Conservation (phyloP, 30 jellyfish, hydroid and myxozoan genomes). For the Cassiopea andromeda region DNA sequence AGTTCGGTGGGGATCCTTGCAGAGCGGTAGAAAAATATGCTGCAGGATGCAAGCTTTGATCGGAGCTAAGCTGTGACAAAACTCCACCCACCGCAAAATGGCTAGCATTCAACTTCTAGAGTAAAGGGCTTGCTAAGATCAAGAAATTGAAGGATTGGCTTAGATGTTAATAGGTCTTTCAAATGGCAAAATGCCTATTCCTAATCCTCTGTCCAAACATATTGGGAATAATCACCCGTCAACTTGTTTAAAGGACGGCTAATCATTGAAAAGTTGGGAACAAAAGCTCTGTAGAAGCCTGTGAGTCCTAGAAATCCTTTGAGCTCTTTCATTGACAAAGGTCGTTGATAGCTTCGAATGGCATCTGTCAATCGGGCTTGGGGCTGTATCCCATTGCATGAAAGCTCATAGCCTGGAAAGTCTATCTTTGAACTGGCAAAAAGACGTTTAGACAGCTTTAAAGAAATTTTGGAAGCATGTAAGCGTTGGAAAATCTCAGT, state of each 20-base stretch:
- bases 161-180: constrained; percentile 25
- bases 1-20: constrained; percentile 20
- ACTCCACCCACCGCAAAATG: constrained; percentile 43
- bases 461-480: constrained; percentile 6
- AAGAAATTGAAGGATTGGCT: constrained; percentile 17
- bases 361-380: constrained; percentile 41
- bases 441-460: constrained; percentile 30
- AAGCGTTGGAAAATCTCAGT: neutral
- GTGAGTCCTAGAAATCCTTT: constrained; percentile 2
- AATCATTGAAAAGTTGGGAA: neutral
- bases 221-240: constrained; percentile 15
- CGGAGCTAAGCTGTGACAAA: constrained; percentile 3
- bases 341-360: constrained; percentile 18
- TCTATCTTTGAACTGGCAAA: constrained; percentile 1
- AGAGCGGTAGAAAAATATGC: constrained; percentile 33
- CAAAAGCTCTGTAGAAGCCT: neutral
- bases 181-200: constrained; percentile 15
- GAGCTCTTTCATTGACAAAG: constrained; percentile 23
- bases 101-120: constrained; percentile 40
- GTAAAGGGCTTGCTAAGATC: neutral
- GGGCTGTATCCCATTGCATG: constrained; percentile 37
- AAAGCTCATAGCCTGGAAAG: constrained; percentile 54
- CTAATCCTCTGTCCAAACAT: constrained; percentile 12
- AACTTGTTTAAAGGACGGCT: constrained; percentile 12
- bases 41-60: constrained; percentile 20